Conservation (phyloP, 2,113 vertebrate genomes). For the human region GRCh38 chr20:39402501-39403000, state of each 20-base stretch:
- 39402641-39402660: background rate
- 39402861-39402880: background rate
- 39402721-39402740: background rate
- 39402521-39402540: background rate
- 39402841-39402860: background rate
- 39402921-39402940: background rate
- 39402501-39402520: background rate
- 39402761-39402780: background rate
- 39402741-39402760: background rate
- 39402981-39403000: slow-evolving; percentile 87
- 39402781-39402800: background rate
- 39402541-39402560: background rate
- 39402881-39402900: background rate
- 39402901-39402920: background rate
- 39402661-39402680: background rate
- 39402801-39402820: background rate
- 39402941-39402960: slow-evolving; percentile 45
- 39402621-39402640: background rate
- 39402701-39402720: background rate
- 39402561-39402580: background rate
- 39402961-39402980: slow-evolving; percentile 41
- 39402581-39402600: background rate
- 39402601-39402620: background rate
- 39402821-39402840: background rate
- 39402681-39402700: background rate